Evolutionary conservation across 1,140 invertebrate species (phyloP), one percentile per base, ranked within the genome.

Genomic region (Idris sp.): DNA sequence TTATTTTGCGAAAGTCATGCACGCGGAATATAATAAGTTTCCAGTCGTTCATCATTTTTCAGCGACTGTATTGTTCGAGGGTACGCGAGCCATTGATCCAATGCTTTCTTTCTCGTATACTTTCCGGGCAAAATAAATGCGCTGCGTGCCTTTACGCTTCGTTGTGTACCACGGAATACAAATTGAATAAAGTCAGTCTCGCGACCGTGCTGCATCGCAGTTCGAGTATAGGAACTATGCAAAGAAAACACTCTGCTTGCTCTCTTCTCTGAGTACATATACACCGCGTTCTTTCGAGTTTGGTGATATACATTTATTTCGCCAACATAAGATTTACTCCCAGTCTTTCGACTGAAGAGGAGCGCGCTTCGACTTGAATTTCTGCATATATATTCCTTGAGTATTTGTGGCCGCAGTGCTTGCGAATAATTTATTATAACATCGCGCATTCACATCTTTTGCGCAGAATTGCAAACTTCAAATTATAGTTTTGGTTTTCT

Each of bases 151-250:
- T 35, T 22, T 44, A 51, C 51, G 49, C 58, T 62, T 36, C 43
- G 44, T 65, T 53, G 61, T 54, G 38, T 38, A 48, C 46, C 31
- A 31, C 26, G 33, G 71, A 74, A 74, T 67, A 74, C 62, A 74
- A 74, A 74, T 74, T 74, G 71, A 74, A 67, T 67, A 61, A n/a
- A 74, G 71, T 61, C 71, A 74, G 71, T 67, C n/a, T n/a, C 30
- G 61, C 48, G 51, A 74, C 35, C 31, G 40, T 36, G 49, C 28
- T 46, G 54, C 61, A 61, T 59, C 48, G 38, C 26, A 53, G 44
- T 65, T 59, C 48, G 54, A 48, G 62, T 67, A n/a, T n/a, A 43
- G 19, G 30, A 44, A 44, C 59, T 65, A 35, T 58, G 58, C 19
- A 72, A 56, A 62, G 58, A 72, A n/a, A n/a, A 72, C 49, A 62